Base-by-base conservation (phyloP, 2,888 invertebrate species). In the Dichetophora obliterata region DNA sequence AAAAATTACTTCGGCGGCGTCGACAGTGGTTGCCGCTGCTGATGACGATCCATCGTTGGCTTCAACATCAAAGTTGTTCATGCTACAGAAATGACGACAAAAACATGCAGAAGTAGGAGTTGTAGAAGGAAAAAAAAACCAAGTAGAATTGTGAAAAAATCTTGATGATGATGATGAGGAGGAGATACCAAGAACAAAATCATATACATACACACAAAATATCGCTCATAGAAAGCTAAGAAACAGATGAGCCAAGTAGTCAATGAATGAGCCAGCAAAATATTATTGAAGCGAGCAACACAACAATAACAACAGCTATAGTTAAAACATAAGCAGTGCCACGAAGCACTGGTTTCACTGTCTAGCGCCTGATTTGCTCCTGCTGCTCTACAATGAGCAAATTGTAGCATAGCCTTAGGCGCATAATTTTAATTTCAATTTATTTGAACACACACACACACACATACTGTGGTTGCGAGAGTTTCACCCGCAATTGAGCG, bases 381-480 rank as follows among this genome's bases (percentile, higher is more conserved):
- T 24, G 16, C 19, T 31, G 57, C 16, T 57, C 5, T n/a, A 24
- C 43, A 57, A 59, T n/a, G 31, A n/a, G 63, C 31, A 65, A 66
- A 74, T 52, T 54, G 22, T 74, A 34, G 74, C 74, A 74, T 74
- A 66, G 74, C 74, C 31, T 65, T 66, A 66, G 74, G 74, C 74
- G 74, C 74, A 65, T 52, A 22, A 73, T 73, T 73, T 52, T 74
- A 52, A 74, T 74, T 74, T 74, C 74, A 66, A 65, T 74, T 72
- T 72, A 72, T 72, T 72, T 48, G 19, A 37, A 57, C 24, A 52
- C 5, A 50, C 69, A 19, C n/a, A 52, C 37, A 37, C 37, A 24
- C 66, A 66, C 3, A 16, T 8, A 22, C 37, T 22, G 11, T 43
- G 19, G 48, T 16, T 43, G 27, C 3, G 31, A 19, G 3, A 24